These are phyloP conservation scores for Grus americana DNA, from an alignment of 2,113 vertebrate genomes.

Conservation along the genomic window DNA sequence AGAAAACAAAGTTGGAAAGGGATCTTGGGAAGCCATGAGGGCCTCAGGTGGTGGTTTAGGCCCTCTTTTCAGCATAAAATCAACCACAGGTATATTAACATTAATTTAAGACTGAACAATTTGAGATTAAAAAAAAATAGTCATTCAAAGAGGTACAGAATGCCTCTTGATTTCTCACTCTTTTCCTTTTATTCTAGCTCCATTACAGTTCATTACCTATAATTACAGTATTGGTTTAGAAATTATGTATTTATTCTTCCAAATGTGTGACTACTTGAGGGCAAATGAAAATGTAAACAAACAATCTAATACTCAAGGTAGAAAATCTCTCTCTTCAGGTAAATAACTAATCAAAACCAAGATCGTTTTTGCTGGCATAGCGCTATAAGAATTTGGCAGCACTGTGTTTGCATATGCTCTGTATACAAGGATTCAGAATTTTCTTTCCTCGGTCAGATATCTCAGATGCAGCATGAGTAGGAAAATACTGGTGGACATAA, in stretches of 20 bases:
- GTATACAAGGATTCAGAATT: neutral
- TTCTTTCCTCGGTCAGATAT: neutral
- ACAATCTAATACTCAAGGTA: slow-evolving; percentile 37
- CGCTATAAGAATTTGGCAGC: neutral
- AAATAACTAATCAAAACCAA: slow-evolving; percentile 58
- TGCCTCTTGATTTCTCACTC: slow-evolving; percentile 34
- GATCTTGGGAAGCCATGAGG: neutral
- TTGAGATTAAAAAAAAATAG: neutral
- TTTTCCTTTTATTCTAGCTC: slow-evolving; percentile 20
- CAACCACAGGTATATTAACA: neutral
- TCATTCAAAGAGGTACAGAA: neutral
- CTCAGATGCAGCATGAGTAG: neutral
- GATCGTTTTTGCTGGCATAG: neutral
- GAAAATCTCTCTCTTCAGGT: slow-evolving; percentile 49
- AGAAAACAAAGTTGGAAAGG: neutral
- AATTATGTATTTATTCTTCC: slow-evolving; percentile 57
- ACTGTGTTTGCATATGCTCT: neutral
- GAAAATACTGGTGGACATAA: neutral
- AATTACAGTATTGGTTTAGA: slow-evolving; percentile 51
- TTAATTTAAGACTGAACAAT: neutral
- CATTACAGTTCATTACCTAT: slow-evolving; percentile 38
- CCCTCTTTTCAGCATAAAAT: neutral
- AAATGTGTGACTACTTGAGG: slow-evolving; percentile 45
- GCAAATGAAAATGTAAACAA: slow-evolving; percentile 55
- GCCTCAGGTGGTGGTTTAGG: neutral